A percentile compares a stretch with the other conserved stretches of the same genome.
These are phyloP conservation scores for Calycopis cecrops DNA, from an alignment of 1,140 invertebrate genomes.

Conservation along the genomic window DNA sequence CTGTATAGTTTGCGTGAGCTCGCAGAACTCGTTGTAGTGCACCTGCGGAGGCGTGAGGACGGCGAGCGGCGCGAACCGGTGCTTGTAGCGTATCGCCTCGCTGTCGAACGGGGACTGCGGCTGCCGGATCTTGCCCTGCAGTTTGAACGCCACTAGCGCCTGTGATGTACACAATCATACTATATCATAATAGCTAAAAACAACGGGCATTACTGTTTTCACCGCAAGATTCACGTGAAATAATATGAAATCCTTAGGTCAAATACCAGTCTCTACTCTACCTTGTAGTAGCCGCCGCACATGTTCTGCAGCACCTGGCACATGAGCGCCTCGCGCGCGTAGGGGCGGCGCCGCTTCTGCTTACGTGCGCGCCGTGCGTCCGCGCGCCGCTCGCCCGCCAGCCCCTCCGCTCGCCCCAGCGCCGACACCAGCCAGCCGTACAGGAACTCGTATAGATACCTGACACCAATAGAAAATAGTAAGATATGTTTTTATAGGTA, in stretches of 20 bases:
- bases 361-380: constrained; percentile 47
- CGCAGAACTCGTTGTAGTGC: constrained; percentile 87
- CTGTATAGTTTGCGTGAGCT: constrained; percentile 75
- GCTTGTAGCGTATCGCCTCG: constrained; percentile 95
- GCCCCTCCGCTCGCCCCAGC: constrained; percentile 90
- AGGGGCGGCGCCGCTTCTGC: constrained; percentile 86
- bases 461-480: constrained; percentile 36
- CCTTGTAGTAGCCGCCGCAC: constrained; percentile 96
- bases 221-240: too few relatives aligned
- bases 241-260: too few relatives aligned
- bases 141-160: constrained; percentile 75
- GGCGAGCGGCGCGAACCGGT: constrained; percentile 92
- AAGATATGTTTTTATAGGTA: too few relatives aligned
- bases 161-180: constrained; percentile 25
- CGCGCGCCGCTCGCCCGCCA: constrained; percentile 78
- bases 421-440: constrained; percentile 96
- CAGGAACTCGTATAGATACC: constrained; percentile 96
- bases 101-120: constrained; percentile 91
- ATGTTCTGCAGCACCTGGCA: constrained; percentile 94
- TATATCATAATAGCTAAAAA: too few relatives aligned
- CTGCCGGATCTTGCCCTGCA: constrained; percentile 82
- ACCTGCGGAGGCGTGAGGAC: constrained; percentile 92
- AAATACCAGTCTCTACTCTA: too few relatives aligned
- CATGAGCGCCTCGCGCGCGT: constrained; percentile 88
- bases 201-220: too few relatives aligned